Evolutionary conservation across 2,113 vertebrate genomes (phyloP), one percentile per base, ranked within the genome.

Genomic region (Megaleporinus macrocephalus): DNA sequence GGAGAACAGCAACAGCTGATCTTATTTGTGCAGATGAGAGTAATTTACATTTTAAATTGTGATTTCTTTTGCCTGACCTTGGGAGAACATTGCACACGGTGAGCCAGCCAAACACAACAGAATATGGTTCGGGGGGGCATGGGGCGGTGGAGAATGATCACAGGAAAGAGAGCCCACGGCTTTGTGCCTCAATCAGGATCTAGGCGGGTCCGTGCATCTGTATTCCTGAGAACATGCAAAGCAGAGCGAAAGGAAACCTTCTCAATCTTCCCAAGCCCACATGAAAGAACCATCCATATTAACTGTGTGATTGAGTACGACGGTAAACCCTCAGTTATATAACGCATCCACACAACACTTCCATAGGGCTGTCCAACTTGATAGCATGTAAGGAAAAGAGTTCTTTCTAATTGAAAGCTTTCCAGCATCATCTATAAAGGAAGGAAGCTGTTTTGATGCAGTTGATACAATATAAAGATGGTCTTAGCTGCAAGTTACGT

Each of bases 1-100:
- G 80, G 74, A 29, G 74, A 86, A 59, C 49, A 70, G 85, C 72
- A 80, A 80, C 85, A 88, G 80, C 76, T 82, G 65, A 80, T 87
- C 69, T 44, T 85, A 62, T 88, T 89, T 89, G 78, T 86, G 85
- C 87, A 89, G 84, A 89, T 90, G 89, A 90, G 85, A 89, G 76
- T 85, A 89, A 90, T 90, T 89, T 84, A 85, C 79, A 82, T 75
- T 73, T 84, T 55, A 87, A 85, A 78, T 71, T 73, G 76, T 86
- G 87, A 88, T 85, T 87, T 89, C 87, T 86, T 86, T 87, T 84
- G 79, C 82, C 76, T 88, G 80, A 89, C 81, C 87, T 84, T 81
- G 86, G 79, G 55, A 68, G 73, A 79, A 75, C 49, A 72, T 63
- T 73, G 57, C 61, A 29, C 47, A 75, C 36, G 33, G 51, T 55